Conservation (phyloP, 2,888 invertebrate species). For the Drosophila tripunctata region DNA sequence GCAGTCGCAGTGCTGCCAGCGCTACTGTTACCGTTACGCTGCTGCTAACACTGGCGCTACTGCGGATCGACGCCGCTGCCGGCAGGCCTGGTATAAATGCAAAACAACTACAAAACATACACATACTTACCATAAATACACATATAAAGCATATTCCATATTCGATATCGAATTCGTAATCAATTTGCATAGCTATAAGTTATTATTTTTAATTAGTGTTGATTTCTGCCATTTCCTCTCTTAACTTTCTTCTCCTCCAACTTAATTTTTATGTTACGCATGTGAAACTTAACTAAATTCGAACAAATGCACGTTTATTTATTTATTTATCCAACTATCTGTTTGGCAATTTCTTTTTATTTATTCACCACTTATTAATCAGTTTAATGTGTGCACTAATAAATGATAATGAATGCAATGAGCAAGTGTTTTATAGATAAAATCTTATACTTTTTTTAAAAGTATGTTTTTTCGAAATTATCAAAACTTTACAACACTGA, state of each 20-base stretch:
- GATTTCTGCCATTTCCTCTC: slow-evolving; percentile 38
- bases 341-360: background rate
- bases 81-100: slow-evolving; percentile 68
- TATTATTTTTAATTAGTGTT: slow-evolving; percentile 52
- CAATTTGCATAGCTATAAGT: slow-evolving; percentile 61
- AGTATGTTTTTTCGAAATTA: too few relatives aligned
- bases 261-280: slow-evolving; percentile 19
- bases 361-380: background rate
- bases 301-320: slow-evolving; percentile 13
- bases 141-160: slow-evolving; percentile 21
- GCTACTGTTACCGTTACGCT: slow-evolving; percentile 35
- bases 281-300: slow-evolving; percentile 3
- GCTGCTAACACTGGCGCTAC: slow-evolving; percentile 53
- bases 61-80: slow-evolving; percentile 52
- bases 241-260: slow-evolving; percentile 16
- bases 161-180: slow-evolving; percentile 42
- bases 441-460: too few relatives aligned
- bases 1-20: slow-evolving; percentile 34
- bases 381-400: background rate
- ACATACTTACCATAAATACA: slow-evolving; percentile 1
- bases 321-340: slow-evolving; percentile 4
- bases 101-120: background rate
- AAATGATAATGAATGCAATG: background rate
- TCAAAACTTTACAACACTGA: too few relatives aligned
- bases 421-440: background rate